Evolutionary conservation across 2,113 vertebrate species (phyloP).

Genomic region (Australoheros scitulus): DNA sequence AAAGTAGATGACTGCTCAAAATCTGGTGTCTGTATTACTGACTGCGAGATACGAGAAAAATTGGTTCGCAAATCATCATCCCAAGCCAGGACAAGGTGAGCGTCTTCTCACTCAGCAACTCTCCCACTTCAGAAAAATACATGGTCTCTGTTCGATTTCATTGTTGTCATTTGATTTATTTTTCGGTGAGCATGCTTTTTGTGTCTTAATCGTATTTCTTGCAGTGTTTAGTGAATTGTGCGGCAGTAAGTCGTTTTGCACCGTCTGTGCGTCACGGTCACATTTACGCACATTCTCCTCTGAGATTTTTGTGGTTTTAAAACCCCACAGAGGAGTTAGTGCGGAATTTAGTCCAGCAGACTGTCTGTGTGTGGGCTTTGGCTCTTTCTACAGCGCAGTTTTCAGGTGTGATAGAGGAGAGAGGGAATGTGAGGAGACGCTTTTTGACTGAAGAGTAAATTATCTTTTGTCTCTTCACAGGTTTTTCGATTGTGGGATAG

Average conservation of each 20-base stretch:
- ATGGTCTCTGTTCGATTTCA: not conserved
- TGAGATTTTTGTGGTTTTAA: conserved; percentile 55
- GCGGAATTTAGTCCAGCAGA: conserved; percentile 34
- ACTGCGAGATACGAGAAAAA: conserved; percentile 62
- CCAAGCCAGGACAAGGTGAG: conserved; percentile 74
- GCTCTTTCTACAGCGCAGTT: conserved; percentile 22
- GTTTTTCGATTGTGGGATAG: conserved; percentile 66
- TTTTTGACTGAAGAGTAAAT: not conserved
- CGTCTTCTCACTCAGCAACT: conserved; percentile 13
- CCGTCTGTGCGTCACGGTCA: conserved; percentile 45
- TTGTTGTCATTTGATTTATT: conserved; percentile 34
- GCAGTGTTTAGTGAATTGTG: not conserved
- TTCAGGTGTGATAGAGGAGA: conserved; percentile 59
- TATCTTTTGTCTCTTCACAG: conserved; percentile 47
- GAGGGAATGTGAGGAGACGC: conserved; percentile 4
- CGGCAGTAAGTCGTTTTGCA: conserved; percentile 2
- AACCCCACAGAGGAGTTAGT: conserved; percentile 36
- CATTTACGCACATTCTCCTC: conserved; percentile 65
- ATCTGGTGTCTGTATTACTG: conserved; percentile 65
- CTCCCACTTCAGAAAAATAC: not conserved
- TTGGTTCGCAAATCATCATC: conserved; percentile 50
- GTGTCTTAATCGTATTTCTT: not conserved
- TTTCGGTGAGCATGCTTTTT: conserved; percentile 10
- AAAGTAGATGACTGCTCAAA: conserved; percentile 74
- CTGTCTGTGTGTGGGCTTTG: conserved; percentile 69